phyloP scores from a whole-genome alignment of 2,888 invertebrate genomes.

The Neoscelio sp. region DNA sequence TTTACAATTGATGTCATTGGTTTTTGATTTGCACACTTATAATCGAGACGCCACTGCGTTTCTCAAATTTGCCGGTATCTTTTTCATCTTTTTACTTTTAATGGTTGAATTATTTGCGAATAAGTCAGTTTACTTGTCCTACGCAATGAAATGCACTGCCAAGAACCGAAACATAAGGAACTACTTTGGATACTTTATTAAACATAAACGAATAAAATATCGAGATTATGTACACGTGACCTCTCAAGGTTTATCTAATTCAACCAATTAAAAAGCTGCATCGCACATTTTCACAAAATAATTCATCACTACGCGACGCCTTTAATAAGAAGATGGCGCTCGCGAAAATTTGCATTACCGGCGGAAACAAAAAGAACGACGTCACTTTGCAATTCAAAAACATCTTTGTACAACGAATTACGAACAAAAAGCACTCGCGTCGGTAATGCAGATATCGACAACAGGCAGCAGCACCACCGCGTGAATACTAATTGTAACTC shows the following conservation, averaged over 20 bases:
- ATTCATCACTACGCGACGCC: background rate
- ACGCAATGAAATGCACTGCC: no score
- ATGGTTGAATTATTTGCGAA: no score
- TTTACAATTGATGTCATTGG: conserved; percentile 23
- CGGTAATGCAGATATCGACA: background rate
- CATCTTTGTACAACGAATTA: no score
- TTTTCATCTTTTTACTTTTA: background rate
- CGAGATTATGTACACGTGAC: conserved; percentile 21
- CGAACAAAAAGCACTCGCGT: no score
- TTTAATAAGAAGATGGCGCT: conserved; percentile 19
- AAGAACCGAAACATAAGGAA: conserved; percentile 11
- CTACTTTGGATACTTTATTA: conserved; percentile 15
- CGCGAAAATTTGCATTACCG: no score
- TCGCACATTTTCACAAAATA: background rate
- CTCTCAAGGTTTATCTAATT: background rate
- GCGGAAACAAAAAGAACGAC: no score
- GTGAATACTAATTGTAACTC: conserved; percentile 14
- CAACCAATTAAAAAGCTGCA: background rate
- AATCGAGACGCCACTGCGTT: conserved; percentile 12
- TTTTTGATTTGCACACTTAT: conserved; percentile 14
- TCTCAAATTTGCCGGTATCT: background rate
- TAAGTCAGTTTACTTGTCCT: no score
- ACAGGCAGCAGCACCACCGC: conserved; percentile 4
- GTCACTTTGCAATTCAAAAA: no score
- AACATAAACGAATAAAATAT: conserved; percentile 14